These are phyloP conservation scores for Pentalonia nigronervosa DNA, from an alignment of 1,140 invertebrate genomes.

Conservation along the genomic window DNA sequence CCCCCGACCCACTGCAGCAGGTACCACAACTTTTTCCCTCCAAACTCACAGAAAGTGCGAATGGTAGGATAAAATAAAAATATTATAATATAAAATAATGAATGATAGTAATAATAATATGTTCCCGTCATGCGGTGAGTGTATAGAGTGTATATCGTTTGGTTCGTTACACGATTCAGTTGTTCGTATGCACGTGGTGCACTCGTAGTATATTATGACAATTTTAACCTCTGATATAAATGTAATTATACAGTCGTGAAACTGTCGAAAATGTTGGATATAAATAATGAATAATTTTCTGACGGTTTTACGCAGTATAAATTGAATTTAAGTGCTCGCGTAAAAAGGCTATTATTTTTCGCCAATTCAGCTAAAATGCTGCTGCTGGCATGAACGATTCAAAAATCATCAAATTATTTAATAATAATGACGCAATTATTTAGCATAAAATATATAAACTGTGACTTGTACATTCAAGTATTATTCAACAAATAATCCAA, in stretches of 20 bases:
- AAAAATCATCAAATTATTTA: not conserved
- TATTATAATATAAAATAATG: not conserved
- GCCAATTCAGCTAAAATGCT: not conserved
- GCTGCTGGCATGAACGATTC: not conserved
- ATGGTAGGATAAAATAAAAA: not conserved
- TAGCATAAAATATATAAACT: not conserved
- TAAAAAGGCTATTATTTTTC: not conserved
- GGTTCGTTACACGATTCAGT: too few species aligned
- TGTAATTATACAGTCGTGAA: not conserved
- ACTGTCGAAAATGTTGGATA: not conserved
- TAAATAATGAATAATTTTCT: not conserved
- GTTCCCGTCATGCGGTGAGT: not conserved
- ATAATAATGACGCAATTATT: not conserved
- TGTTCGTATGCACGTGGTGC: not conserved
- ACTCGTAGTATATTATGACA: not conserved
- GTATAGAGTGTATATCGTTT: not conserved
- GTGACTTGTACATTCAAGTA: not conserved
- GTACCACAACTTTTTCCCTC: not conserved
- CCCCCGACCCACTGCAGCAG: too few species aligned
- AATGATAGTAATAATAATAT: not conserved
- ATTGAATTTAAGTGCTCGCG: not conserved
- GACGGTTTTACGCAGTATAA: not conserved
- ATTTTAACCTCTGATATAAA: not conserved
- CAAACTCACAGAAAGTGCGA: not conserved
- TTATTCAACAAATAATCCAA: not conserved